Evolutionary conservation across 1,140 invertebrate species (phyloP), one percentile per base, ranked within the genome.

Genomic region (Pogonomyrmex barbatus): DNA sequence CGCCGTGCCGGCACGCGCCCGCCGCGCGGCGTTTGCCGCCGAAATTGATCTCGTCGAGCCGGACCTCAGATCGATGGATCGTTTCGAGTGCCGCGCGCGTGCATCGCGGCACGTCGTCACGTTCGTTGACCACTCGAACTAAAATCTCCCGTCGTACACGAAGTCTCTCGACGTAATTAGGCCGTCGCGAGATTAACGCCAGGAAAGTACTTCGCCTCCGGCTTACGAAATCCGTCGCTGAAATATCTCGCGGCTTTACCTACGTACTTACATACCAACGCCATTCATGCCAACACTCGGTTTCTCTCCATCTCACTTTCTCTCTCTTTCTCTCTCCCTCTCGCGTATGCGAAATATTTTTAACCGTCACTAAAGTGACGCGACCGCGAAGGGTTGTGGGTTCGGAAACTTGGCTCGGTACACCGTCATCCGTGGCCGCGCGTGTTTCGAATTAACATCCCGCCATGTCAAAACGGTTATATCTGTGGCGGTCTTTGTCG

Each of bases 1-100:
- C 89, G 63, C 42, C 89, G 91, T 89, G 63, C 42, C 89, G 91
- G 89, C 91, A 90, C 90, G 91, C 91, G 91, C 90, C 85, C 90
- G 24, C 42, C 42, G 42, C 42, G 78, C 87, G 36, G 42, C 68
- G 56, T 76, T 89, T 85, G 36, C 50, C 39, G 54, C 65, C 62
- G 63, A 86, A 86, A 89, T 88, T 83, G 87, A 86, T 73, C 87
- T 81, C 8, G 50, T n/a, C 10, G 8, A 45, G 62, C 30, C 12
- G 33, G 67, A 76, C 88, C 81, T 75, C 24, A 24, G 54, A 71
- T 76, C 77, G 82, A 58, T 45, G 65, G 75, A 62, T 67, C 67
- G 50, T 14, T 14, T n/a, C n/a, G n/a, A n/a, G n/a, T n/a, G n/a
- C 42, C 45, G 56, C 36, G 36, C 47, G 50, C 47, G 63, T 45